Evolutionary conservation across 2,797 vertebrate species (phyloP).

Genomic region (Coreius guichenoti): DNA sequence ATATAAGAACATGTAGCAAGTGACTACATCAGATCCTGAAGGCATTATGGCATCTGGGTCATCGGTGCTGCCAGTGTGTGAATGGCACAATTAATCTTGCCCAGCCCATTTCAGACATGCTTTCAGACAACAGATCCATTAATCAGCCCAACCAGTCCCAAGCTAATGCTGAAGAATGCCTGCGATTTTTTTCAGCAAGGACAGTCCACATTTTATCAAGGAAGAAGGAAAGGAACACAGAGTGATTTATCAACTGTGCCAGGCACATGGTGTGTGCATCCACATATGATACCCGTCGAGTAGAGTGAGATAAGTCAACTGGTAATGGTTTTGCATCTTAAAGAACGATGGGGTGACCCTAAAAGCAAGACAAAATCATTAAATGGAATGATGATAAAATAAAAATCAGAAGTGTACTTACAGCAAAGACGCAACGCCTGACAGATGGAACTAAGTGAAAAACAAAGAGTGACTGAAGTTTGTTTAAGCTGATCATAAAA

Average conservation of each 20-base stretch:
- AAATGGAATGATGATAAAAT: slow-evolving; percentile 7
- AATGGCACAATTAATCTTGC: slow-evolving; percentile 44
- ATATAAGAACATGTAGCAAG: slow-evolving; percentile 4
- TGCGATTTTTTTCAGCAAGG: slow-evolving; percentile 37
- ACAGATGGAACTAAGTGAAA: slow-evolving; percentile 27
- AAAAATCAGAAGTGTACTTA: slow-evolving; percentile 13
- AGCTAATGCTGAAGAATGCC: slow-evolving; percentile 48
- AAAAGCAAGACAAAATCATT: slow-evolving; percentile 18
- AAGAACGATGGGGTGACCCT: not conserved
- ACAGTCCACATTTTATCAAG: slow-evolving; percentile 38
- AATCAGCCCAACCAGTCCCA: slow-evolving; percentile 32
- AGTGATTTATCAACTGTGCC: slow-evolving; percentile 30
- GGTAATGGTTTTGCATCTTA: slow-evolving; percentile 25
- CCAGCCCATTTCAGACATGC: slow-evolving; percentile 29
- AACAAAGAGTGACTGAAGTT: slow-evolving; percentile 25
- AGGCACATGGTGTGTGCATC: slow-evolving; percentile 1
- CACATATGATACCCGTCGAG: not conserved
- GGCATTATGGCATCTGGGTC: slow-evolving; percentile 26
- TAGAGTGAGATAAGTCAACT: slow-evolving; percentile 24
- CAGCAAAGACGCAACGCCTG: not conserved
- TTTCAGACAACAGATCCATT: slow-evolving; percentile 43
- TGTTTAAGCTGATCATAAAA: slow-evolving; percentile 20
- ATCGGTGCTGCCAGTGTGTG: slow-evolving; percentile 19
- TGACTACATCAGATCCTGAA: slow-evolving; percentile 18
- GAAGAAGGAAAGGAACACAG: slow-evolving; percentile 17